These are phyloP conservation scores for Phallusia fumigata DNA, from an alignment of 23 tunicate genomes.

Conservation along the genomic window DNA sequence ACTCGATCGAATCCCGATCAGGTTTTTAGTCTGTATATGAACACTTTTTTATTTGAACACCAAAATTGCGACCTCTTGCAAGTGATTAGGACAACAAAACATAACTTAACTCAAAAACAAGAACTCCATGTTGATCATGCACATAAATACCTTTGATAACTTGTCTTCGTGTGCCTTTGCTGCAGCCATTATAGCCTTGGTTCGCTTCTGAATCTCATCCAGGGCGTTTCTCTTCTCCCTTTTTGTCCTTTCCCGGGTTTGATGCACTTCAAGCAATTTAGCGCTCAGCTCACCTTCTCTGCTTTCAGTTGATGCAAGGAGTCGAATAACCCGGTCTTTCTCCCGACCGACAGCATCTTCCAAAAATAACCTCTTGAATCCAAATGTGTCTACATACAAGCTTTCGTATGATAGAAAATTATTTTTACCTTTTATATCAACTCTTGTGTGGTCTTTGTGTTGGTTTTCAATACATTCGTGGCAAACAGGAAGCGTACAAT, in stretches of 20 bases:
- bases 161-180: slow-evolving; percentile 25
- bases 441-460: slow-evolving; percentile 26
- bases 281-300: neutral
- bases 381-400: too few species aligned
- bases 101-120: too few species aligned
- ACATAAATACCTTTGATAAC: slow-evolving; percentile 16
- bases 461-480: slow-evolving; percentile 28
- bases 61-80: too few species aligned
- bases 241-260: neutral
- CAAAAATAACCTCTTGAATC: too few species aligned
- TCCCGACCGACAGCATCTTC: slow-evolving; percentile 26
- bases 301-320: neutral
- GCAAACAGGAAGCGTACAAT: slow-evolving; percentile 29
- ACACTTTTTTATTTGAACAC: too few species aligned
- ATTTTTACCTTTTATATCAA: slow-evolving; percentile 36
- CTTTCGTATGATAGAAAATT: too few species aligned
- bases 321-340: slow-evolving; percentile 5
- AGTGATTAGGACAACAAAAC: too few species aligned
- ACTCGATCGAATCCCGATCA: too few species aligned
- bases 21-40: too few species aligned
- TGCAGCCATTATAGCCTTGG: slow-evolving; percentile 25
- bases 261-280: neutral
- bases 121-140: too few species aligned
- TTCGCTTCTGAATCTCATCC: slow-evolving; percentile 19
- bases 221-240: slow-evolving; percentile 21